Conservation (phyloP, 1,140 invertebrate genomes). For the Helicoverpa armigera region DNA sequence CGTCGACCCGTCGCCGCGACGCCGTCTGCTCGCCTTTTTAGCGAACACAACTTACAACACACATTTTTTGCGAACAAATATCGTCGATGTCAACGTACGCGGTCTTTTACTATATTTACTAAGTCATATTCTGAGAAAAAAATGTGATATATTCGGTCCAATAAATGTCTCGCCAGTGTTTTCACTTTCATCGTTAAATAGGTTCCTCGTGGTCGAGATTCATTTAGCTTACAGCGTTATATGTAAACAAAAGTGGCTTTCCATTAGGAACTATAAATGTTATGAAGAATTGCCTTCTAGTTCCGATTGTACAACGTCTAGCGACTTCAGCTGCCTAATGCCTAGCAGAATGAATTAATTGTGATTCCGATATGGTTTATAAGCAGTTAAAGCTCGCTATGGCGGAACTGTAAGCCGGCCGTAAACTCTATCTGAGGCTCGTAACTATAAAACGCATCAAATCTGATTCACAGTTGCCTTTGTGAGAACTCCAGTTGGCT, state of each 20-base stretch:
- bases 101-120: conserved; percentile 67
- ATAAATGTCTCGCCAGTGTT: conserved; percentile 41
- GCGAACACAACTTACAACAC: conserved; percentile 81
- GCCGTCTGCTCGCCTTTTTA: conserved; percentile 85
- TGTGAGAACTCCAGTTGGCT: conserved; percentile 65
- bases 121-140: conserved; percentile 60
- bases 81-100: conserved; percentile 80
- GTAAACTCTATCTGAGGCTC: conserved; percentile 69
- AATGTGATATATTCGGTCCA: conserved; percentile 34
- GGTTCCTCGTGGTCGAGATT: conserved; percentile 32
- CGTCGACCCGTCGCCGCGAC: conserved; percentile 85
- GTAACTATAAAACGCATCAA: conserved; percentile 78
- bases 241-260: conserved; percentile 41
- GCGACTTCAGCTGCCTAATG: background rate
- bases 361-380: conserved; percentile 51
- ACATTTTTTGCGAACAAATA: conserved; percentile 83
- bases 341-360: conserved; percentile 50
- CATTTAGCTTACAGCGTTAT: conserved; percentile 9
- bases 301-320: conserved; percentile 15
- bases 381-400: conserved; percentile 50
- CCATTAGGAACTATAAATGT: conserved; percentile 12
- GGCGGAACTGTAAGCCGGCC: conserved; percentile 59
- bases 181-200: conserved; percentile 38
- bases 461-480: conserved; percentile 74
- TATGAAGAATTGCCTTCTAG: conserved; percentile 10